Percentiles rank a stretch among this genome's conserved stretches.
Evolutionary conservation across 2,113 vertebrate species (phyloP).

Genomic region (Cromileptes altivelis): DNA sequence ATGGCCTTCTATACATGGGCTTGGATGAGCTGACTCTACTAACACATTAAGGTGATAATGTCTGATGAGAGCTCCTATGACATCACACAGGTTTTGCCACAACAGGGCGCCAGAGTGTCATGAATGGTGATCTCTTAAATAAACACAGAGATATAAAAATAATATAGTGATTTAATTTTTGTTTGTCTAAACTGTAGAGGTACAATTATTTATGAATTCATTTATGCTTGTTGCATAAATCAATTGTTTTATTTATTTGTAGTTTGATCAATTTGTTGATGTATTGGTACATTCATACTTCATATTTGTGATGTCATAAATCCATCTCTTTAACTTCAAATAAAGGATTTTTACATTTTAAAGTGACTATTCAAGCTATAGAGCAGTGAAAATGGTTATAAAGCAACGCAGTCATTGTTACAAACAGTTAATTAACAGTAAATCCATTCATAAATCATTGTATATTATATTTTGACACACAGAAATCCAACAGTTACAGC

Average conservation of each 20-base stretch:
- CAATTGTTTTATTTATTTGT: not conserved
- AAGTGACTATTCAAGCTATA: not conserved
- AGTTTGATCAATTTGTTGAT: not conserved
- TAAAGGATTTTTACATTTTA: not conserved
- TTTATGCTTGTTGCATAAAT: not conserved
- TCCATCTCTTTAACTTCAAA: not conserved
- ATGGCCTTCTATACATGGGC: no score
- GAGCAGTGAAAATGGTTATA: not conserved
- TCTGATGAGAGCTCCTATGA: no score
- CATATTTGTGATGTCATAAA: no score
- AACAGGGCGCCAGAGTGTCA: no score
- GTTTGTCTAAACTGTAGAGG: not conserved
- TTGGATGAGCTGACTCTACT: no score
- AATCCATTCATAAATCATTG: not conserved
- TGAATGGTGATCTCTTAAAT: not conserved
- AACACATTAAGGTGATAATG: no score
- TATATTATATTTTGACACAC: not conserved
- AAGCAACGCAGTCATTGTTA: not conserved
- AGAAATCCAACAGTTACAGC: not conserved
- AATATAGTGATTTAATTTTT: not conserved
- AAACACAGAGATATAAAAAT: not conserved
- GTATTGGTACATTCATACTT: no score
- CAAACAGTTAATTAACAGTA: conserved; percentile 1
- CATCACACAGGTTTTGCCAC: no score
- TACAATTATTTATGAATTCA: not conserved